Base-by-base conservation (phyloP, 2,797 vertebrate genomes). In the Sebastes nivosus region DNA sequence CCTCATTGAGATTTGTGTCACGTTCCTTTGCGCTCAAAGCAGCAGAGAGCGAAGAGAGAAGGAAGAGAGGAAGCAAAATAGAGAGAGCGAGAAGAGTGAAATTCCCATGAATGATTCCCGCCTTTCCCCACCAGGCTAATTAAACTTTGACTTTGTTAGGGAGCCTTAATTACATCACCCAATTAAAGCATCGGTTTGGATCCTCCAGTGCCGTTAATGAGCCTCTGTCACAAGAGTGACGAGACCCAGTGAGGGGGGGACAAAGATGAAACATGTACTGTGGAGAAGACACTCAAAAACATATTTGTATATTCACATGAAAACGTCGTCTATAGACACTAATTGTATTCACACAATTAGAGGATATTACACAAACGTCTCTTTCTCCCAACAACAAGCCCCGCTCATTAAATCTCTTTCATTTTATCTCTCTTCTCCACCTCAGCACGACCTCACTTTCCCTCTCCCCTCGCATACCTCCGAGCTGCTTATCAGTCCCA, bases 101-200 rank as follows among this genome's bases (percentile, higher is more conserved):
- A 86, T 88, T 89, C 66, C 76, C 18, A 61, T 76, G 61, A 86
- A 84, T 4, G 20, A 86, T 77, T 81, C 81, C 79, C 72, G 83
- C 75, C 67, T 82, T 84, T 91, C 93, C 61, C 92, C 93, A 77
- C 22, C 76, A 84, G 93, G 75, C 91, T 93, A 93, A 94, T 95
- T 95, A 94, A 94, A 94, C 93, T 93, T 85, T 90, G 90, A 91
- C 90, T 93, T 87, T 90, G 86, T 92, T 85, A 89, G 86, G 82
- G 78, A 89, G 84, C 85, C 77, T 90, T 94, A 95, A 95, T 95
- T 93, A 94, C 90, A 93, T 92, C 90, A 92, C 66, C 93, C 90
- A 92, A 91, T 94, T 90, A 93, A 82, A 92, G 90, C 85, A 68
- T 78, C 76, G 88, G 61, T 77, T 80, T 75, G 38, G 79, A 86